Evolutionary conservation across 2,888 invertebrate genomes (phyloP).

Genomic region (Dicycla oo): DNA sequence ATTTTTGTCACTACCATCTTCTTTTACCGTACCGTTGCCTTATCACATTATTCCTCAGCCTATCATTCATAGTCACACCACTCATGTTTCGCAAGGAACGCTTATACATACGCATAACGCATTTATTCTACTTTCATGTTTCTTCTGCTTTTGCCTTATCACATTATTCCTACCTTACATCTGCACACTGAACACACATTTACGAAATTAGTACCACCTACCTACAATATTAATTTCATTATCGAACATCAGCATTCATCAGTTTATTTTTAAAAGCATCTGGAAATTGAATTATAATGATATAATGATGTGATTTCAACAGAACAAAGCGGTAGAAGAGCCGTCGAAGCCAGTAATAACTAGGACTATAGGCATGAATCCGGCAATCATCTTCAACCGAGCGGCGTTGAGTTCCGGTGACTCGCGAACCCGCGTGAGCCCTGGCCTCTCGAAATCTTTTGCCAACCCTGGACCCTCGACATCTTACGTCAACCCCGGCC

Average conservation of each 20-base stretch:
- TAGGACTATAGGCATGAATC: conserved; percentile 67
- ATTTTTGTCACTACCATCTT: not conserved
- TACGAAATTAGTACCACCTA: not conserved
- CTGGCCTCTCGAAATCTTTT: not conserved
- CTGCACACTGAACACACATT: not conserved
- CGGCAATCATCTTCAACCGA: conserved; percentile 24
- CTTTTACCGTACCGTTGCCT: no score
- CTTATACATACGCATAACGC: no score
- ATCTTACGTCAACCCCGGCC: not conserved
- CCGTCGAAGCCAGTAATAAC: conserved; percentile 58
- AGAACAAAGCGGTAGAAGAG: conserved; percentile 60
- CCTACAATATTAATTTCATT: not conserved
- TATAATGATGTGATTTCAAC: conserved; percentile 32
- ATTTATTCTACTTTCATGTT: no score
- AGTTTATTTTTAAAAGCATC: not conserved
- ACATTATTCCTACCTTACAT: no score
- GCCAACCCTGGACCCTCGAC: not conserved
- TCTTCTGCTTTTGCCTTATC: no score
- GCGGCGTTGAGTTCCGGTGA: not conserved
- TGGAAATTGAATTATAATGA: not conserved
- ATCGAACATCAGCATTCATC: not conserved
- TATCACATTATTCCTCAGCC: no score
- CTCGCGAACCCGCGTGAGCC: not conserved
- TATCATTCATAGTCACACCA: no score
- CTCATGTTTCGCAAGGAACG: no score